These are phyloP conservation scores for Patiria pectinifera DNA, from an alignment of 53 echinoderm and acorn worm genomes.

Conservation along the genomic window DNA sequence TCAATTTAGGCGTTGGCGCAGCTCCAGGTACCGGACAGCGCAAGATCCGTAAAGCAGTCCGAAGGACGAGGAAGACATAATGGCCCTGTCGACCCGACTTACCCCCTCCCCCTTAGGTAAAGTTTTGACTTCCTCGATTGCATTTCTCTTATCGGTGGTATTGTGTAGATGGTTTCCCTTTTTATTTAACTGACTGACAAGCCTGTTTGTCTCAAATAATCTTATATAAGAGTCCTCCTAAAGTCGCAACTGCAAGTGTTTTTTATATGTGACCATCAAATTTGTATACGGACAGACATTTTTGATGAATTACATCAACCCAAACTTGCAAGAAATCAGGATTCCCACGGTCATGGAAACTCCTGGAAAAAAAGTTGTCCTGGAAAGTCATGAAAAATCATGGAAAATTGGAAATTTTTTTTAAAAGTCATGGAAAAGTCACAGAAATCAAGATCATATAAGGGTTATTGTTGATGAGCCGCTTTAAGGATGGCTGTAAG, in stretches of 20 bases:
- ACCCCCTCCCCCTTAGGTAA: conserved; percentile 10
- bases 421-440: no score
- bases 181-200: neutral
- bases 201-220: neutral
- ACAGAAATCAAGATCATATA: no score
- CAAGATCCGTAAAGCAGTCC: conserved; percentile 75
- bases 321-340: no score
- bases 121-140: neutral
- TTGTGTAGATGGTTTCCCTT: neutral
- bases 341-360: no score
- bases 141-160: neutral
- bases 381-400: no score
- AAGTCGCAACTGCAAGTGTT: neutral
- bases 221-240: neutral
- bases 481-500: no score
- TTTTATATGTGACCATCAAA: no score
- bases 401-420: no score
- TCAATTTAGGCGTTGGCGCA: conserved; percentile 67
- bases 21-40: conserved; percentile 52
- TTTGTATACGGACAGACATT: no score
- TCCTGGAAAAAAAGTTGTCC: no score
- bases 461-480: no score
- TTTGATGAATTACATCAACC: no score
- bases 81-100: neutral
- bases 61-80: conserved; percentile 64